Conservation (phyloP, 2,113 vertebrate genomes). For the Nesospiza acunhae region DNA sequence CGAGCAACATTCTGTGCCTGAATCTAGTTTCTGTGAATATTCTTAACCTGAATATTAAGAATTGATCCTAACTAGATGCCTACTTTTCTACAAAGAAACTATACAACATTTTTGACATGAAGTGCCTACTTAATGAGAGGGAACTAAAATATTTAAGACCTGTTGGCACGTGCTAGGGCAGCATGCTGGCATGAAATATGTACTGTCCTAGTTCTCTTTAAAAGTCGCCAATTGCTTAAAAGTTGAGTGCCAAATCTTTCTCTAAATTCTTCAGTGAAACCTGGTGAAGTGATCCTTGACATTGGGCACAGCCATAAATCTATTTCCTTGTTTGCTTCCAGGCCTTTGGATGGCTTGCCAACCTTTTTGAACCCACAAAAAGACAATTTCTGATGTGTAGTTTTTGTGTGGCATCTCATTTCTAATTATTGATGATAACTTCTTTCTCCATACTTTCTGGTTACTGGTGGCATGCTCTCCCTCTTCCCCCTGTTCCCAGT, state of each 20-base stretch:
- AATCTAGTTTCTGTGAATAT: not conserved
- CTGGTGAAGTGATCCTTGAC: not conserved
- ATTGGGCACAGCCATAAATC: not conserved
- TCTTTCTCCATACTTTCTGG: not conserved
- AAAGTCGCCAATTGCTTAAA: not conserved
- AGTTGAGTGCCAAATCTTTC: not conserved
- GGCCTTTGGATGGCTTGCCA: not conserved
- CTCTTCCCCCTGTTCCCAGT: fast-evolving
- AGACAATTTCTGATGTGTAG: not conserved
- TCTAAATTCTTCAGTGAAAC: not conserved
- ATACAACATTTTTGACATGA: not conserved
- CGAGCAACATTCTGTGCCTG: not conserved
- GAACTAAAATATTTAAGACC: not conserved
- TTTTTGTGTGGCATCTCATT: not conserved
- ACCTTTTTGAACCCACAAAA: not conserved
- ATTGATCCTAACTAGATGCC: not conserved
- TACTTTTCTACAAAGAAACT: not conserved
- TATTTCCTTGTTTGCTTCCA: not conserved
- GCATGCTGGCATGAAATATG: not conserved
- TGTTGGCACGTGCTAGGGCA: not conserved
- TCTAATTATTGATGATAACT: not conserved
- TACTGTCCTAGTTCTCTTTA: not conserved
- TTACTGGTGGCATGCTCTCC: not conserved
- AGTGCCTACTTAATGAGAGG: not conserved
- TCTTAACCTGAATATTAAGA: not conserved